Conservation (phyloP, 2,888 invertebrate genomes). For the Ennomos erosarius region DNA sequence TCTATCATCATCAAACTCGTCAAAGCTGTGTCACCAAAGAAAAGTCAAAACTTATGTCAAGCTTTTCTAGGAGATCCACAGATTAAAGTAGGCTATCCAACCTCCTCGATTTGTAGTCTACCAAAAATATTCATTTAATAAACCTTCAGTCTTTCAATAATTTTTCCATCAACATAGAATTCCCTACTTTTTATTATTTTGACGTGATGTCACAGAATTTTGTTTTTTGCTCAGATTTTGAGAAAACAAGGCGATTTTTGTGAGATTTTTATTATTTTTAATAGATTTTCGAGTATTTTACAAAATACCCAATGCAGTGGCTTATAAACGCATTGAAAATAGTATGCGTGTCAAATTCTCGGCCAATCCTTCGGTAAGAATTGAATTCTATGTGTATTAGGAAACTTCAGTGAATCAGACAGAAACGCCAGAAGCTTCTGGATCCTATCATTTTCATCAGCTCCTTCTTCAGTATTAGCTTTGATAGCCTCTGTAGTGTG, state of each 20-base stretch:
- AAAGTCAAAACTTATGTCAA: background rate
- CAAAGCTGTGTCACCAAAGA: background rate
- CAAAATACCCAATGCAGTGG: slow-evolving; percentile 27
- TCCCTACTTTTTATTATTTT: background rate
- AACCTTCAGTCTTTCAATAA: background rate
- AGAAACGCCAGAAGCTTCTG: no score
- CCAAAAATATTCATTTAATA: no score
- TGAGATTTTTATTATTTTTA: slow-evolving; percentile 17
- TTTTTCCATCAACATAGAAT: background rate
- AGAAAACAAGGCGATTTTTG: slow-evolving; percentile 12
- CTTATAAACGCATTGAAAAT: slow-evolving; percentile 28
- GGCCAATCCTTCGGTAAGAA: slow-evolving; percentile 25
- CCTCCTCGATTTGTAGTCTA: no score
- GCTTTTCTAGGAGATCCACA: no score
- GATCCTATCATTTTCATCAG: no score
- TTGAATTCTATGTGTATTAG: no score
- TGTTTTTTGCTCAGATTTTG: slow-evolving; percentile 13
- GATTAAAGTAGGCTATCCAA: no score
- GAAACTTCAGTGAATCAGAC: no score
- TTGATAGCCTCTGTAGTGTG: no score
- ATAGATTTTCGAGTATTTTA: slow-evolving; percentile 8
- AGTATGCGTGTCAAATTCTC: slow-evolving; percentile 26
- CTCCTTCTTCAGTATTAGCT: no score
- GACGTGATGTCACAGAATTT: slow-evolving; percentile 10
- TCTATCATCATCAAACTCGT: background rate